A percentile compares a stretch with the other conserved stretches of the same genome.
Evolutionary conservation across 1,140 invertebrate species (phyloP).

Genomic region (Paramacrobiotus metropolitanus): DNA sequence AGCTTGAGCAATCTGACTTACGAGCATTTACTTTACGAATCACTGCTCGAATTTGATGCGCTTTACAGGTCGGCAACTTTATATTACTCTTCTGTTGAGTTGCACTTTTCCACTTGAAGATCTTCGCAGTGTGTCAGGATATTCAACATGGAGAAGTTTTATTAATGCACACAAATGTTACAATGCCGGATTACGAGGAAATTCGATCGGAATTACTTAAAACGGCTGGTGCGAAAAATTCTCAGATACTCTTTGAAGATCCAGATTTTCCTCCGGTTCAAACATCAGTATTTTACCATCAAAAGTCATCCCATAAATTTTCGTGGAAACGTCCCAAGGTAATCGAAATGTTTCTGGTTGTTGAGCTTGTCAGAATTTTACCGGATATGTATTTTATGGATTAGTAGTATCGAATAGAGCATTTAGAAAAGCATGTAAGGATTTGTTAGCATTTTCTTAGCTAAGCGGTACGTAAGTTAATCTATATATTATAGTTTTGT

Average conservation of each 20-base stretch:
- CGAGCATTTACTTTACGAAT: too few species aligned
- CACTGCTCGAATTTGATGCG: background rate
- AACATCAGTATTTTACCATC: conserved; percentile 69
- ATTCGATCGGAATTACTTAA: conserved; percentile 53
- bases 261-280: conserved; percentile 66
- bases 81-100: background rate
- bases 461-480: background rate
- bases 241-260: conserved; percentile 84
- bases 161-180: too few species aligned
- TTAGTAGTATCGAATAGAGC: background rate
- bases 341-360: too few species aligned
- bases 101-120: background rate
- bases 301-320: conserved; percentile 70
- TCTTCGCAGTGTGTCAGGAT: background rate
- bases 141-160: too few species aligned
- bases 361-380: background rate
- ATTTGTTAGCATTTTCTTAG: background rate
- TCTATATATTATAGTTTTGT: background rate
- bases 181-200: conserved; percentile 15
- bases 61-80: background rate
- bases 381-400: background rate
- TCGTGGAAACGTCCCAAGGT: conserved; percentile 73
- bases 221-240: too few species aligned
- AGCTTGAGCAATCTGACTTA: too few species aligned
- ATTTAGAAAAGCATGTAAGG: background rate